These are phyloP conservation scores for Mixornis gularis DNA, from an alignment of 2,113 vertebrate species.

Conservation along the genomic window DNA sequence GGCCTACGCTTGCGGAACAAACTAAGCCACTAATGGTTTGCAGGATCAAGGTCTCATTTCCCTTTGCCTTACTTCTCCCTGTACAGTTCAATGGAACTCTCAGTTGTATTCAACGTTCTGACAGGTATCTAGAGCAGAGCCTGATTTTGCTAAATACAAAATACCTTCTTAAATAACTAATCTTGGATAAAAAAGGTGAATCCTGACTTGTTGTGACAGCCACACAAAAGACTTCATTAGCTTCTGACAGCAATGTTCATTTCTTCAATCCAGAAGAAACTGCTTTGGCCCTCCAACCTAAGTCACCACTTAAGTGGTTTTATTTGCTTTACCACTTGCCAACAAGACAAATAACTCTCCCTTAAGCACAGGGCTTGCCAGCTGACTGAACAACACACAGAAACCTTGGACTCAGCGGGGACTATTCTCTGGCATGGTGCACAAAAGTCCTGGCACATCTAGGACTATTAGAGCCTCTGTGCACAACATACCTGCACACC, in stretches of 20 bases:
- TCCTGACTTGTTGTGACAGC: not conserved
- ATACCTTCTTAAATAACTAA: not conserved
- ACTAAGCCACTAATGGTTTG: not conserved
- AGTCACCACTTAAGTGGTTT: not conserved
- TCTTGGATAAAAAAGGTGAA: not conserved
- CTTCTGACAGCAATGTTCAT: not conserved
- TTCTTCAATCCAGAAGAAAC: not conserved
- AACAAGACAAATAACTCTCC: not conserved
- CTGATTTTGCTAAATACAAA: not conserved
- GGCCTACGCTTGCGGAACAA: not conserved
- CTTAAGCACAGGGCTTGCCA: not conserved
- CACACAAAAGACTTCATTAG: not conserved
- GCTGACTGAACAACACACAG: not conserved
- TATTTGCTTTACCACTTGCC: not conserved
- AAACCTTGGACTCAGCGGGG: fast-evolving
- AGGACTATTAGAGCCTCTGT: fast-evolving
- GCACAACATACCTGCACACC: not conserved
- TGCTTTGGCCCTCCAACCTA: not conserved
- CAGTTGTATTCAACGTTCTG: not conserved
- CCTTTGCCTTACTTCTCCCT: not conserved
- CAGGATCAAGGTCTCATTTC: not conserved
- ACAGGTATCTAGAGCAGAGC: not conserved
- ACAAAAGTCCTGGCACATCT: not conserved
- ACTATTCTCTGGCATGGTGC: fast-evolving
- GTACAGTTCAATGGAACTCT: not conserved